Evolutionary conservation across 2,888 invertebrate genomes (phyloP).

Genomic region (Euproctis similis): DNA sequence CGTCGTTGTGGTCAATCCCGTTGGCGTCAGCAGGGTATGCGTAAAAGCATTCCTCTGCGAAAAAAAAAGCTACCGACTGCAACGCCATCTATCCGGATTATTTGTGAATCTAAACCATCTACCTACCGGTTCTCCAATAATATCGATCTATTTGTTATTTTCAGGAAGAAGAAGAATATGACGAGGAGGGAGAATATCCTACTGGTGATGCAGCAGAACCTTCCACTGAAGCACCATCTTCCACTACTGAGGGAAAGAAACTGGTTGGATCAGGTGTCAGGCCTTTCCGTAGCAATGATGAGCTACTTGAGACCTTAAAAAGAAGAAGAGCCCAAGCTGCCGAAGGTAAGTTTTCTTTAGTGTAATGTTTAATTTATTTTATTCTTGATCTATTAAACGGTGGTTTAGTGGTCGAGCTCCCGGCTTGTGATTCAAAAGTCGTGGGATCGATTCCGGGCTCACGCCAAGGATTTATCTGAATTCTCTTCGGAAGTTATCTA

Average conservation of each 20-base stretch:
- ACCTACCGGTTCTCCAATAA: background rate
- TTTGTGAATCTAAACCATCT: background rate
- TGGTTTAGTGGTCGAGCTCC: too few relatives aligned
- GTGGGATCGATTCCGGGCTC: too few relatives aligned
- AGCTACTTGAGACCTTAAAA: constrained; percentile 82
- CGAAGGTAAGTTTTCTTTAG: constrained; percentile 72
- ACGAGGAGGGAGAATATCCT: constrained; percentile 73
- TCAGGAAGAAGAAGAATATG: constrained; percentile 71
- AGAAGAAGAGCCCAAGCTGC: constrained; percentile 82
- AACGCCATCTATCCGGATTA: too few relatives aligned
- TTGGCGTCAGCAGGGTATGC: too few relatives aligned
- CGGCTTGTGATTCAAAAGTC: too few relatives aligned
- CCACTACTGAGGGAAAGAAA: constrained; percentile 83
- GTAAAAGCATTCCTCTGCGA: too few relatives aligned
- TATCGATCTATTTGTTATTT: constrained; percentile 1
- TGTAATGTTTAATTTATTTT: too few relatives aligned
- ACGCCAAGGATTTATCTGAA: too few relatives aligned
- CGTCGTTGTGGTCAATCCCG: too few relatives aligned
- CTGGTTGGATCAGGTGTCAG: constrained; percentile 80
- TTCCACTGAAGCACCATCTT: constrained; percentile 72
- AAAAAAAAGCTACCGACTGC: too few relatives aligned
- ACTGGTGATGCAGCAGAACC: constrained; percentile 55
- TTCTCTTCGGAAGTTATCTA: too few relatives aligned
- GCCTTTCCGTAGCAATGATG: constrained; percentile 87
- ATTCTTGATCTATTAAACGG: too few relatives aligned